phyloP scores from a whole-genome alignment of 2,888 invertebrate genomes.

The Rhogogaster chlorosoma region DNA sequence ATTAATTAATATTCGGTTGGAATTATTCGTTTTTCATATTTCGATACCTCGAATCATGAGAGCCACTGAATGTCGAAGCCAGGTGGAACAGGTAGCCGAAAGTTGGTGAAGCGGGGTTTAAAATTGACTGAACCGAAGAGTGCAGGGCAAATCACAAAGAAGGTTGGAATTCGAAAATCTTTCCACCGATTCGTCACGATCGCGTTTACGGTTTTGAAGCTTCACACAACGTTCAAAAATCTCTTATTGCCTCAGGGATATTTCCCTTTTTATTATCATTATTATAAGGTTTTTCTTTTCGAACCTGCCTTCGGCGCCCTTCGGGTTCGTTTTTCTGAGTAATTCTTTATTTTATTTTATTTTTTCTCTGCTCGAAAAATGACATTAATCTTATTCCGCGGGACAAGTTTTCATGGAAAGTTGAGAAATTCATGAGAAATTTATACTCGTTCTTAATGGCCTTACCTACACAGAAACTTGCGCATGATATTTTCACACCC shows the following conservation, averaged over 20 bases:
- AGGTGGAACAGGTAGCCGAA: conserved; percentile 49
- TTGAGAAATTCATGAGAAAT: conserved; percentile 22
- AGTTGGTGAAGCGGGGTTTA: conserved; percentile 29
- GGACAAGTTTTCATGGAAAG: conserved; percentile 34
- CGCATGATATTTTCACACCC: conserved; percentile 37
- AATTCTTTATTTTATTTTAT: not conserved
- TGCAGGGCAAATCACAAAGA: conserved; percentile 36
- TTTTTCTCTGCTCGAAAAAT: not conserved
- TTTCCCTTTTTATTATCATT: conserved; percentile 31
- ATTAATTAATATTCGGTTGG: not conserved
- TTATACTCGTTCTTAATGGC: conserved; percentile 27
- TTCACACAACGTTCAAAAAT: not conserved
- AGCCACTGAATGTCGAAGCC: conserved; percentile 42
- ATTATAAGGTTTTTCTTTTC: not conserved
- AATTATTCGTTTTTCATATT: not conserved
- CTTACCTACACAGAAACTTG: conserved; percentile 23
- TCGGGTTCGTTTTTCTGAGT: not conserved
- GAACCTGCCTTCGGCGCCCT: not conserved
- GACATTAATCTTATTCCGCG: conserved; percentile 12
- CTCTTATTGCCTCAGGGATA: conserved; percentile 7
- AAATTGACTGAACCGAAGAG: conserved; percentile 24
- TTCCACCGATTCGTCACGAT: conserved; percentile 37
- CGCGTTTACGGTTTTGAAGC: conserved; percentile 1
- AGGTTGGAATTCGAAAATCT: conserved; percentile 45
- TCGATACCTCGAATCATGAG: not conserved